Base-by-base conservation (phyloP, 2,113 vertebrate genomes). In the Machaerirhynchus nigripectus region DNA sequence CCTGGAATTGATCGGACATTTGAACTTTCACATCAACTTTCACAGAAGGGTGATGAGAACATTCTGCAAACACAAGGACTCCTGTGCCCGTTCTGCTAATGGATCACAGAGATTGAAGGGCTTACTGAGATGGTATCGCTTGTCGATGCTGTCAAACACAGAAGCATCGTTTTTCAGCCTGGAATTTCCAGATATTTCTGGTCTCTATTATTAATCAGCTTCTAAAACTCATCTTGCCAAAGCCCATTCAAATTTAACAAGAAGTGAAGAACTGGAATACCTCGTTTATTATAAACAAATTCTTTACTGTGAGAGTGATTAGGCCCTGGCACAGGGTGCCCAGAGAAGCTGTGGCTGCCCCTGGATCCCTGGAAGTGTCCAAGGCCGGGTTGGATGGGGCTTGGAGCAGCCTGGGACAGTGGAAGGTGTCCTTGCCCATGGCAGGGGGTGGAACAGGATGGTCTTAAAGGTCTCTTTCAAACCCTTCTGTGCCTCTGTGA, bases 311-410 rank as follows among this genome's bases (percentile, higher is more conserved):
- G 37, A 44, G 15, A 15, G 10, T 76, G 71, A 13, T 1, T 1
- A 73, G 21, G 26, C 3, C 6, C 50, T 42, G 67, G 10, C 35
- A 13, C 42, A 80, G 42, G 3, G 4, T 73, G 4, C 14, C 31
- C 86, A 65, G 37, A 73, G 35, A 2, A 28, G 12, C 15, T 65
- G 44, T 13, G 52, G 68, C 22, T 73, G 31, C 3, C 8, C 10
- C 37, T 47, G 46, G 46, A 46, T 15, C n/a, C 13, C 33, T 68
- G 39, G 28, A 0, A 40, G 2, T 46, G 53, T 4, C 3, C 28
- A 30, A n/a, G 24, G 33, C 13, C 33, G 30, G 19, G 15, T 0
- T 67, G 69, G n/a, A 53, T 0, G 0, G 24, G n/a, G 4, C 20
- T 52, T 39, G 53, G 17, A 40, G 11, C 0, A 60, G 0, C 15